Evolutionary conservation across 1,140 invertebrate genomes (phyloP).

Genomic region (Aphelenchoides avenae): DNA sequence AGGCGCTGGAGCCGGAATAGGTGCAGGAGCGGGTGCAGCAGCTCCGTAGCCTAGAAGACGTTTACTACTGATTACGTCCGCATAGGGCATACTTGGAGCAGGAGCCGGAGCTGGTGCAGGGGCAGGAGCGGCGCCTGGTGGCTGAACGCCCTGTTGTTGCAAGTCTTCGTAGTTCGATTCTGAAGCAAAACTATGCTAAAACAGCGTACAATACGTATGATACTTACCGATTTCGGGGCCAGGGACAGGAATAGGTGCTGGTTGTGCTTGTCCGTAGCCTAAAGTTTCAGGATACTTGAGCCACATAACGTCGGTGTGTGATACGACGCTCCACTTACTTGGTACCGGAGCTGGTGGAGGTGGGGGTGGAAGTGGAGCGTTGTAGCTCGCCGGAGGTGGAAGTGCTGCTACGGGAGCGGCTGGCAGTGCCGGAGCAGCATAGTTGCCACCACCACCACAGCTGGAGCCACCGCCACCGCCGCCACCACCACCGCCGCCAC

Average conservation of each 20-base stretch:
- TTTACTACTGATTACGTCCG: background rate
- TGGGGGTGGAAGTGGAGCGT: conserved; percentile 10
- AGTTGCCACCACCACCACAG: conserved; percentile 2
- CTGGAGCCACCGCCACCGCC: background rate
- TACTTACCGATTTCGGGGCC: no score
- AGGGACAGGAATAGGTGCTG: background rate
- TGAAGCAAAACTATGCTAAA: no score
- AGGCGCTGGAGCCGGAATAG: conserved; percentile 2
- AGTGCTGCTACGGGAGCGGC: conserved; percentile 4
- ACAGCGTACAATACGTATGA: no score
- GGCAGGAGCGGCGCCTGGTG: background rate
- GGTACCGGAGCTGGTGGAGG: no score
- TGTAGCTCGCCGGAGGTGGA: background rate
- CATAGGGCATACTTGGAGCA: conserved; percentile 2
- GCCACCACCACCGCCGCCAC: conserved; percentile 10
- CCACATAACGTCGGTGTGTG: no score
- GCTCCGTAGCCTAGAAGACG: conserved; percentile 1
- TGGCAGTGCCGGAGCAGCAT: background rate
- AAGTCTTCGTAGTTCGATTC: no score
- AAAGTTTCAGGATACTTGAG: no score
- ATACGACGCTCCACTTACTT: no score
- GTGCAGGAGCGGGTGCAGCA: conserved; percentile 8
- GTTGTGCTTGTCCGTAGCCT: background rate
- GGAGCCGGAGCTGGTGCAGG: conserved; percentile 7
- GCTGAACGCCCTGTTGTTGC: no score